A percentile compares a stretch with the other conserved stretches of the same genome.
These are phyloP conservation scores for Meghimatium bilineatum DNA, from an alignment of 2,888 invertebrate species.

Conservation along the genomic window DNA sequence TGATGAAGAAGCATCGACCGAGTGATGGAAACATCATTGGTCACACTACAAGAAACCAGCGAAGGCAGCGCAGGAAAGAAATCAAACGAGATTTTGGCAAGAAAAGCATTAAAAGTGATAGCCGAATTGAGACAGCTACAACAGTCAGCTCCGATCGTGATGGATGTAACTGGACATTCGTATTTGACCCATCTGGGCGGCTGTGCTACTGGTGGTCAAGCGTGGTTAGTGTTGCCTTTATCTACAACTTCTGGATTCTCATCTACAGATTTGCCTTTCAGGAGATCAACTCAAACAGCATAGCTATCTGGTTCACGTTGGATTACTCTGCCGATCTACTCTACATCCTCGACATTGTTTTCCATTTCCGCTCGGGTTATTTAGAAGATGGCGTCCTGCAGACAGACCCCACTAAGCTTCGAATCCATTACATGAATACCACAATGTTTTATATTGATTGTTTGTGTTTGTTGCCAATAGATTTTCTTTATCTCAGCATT, in stretches of 20 bases:
- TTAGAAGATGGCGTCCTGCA: constrained; percentile 98
- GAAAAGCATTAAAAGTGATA: constrained; percentile 63
- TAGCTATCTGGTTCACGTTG: constrained; percentile 96
- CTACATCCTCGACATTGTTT: constrained; percentile 95
- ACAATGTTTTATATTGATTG: constrained; percentile 99
- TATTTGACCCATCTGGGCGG: constrained; percentile 98
- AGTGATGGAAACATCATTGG: constrained; percentile 80
- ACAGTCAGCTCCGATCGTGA: constrained; percentile 80
- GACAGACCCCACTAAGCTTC: constrained; percentile 93
- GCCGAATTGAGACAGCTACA: constrained; percentile 65
- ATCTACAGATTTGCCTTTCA: constrained; percentile 99
- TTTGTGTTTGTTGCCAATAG: constrained; percentile 96
- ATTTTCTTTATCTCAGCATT: constrained; percentile 98
- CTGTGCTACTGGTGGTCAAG: constrained; percentile 80
- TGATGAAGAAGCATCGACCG: constrained; percentile 82
- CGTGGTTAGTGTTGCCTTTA: constrained; percentile 76
- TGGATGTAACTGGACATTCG: constrained; percentile 86
- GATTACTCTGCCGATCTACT: constrained; percentile 98
- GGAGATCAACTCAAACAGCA: constrained; percentile 90
- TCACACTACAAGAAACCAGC: constrained; percentile 82
- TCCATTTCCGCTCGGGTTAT: constrained; percentile 98
- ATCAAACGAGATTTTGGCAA: constrained; percentile 77
- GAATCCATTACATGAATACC: constrained; percentile 98
- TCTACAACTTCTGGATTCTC: constrained; percentile 81
- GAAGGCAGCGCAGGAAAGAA: constrained; percentile 76